phyloP scores from a whole-genome alignment of 2,888 invertebrate species.

The Cryptocephalus moraei region DNA sequence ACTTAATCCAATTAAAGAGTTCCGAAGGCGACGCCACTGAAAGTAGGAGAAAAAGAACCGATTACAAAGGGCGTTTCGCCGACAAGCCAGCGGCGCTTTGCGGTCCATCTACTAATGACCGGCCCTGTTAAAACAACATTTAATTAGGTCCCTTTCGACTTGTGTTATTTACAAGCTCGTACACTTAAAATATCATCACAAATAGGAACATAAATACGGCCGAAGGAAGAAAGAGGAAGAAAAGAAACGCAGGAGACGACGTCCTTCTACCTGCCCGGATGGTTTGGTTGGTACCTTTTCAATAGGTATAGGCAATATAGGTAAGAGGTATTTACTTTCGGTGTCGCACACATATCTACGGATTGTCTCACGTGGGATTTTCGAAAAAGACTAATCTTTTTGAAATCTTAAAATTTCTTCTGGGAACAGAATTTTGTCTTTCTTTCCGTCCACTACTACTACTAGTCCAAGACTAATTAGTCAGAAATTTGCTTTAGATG shows the following conservation, averaged over 20 bases:
- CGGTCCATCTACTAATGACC: slow-evolving; percentile 36
- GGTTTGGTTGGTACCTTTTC: slow-evolving; percentile 8
- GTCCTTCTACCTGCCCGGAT: slow-evolving; percentile 8
- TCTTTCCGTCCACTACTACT: too few relatives aligned
- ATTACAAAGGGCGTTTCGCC: slow-evolving; percentile 2
- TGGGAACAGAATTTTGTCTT: too few relatives aligned
- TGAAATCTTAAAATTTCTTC: too few relatives aligned
- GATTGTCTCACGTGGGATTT: too few relatives aligned
- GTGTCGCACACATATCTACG: slow-evolving; percentile 5
- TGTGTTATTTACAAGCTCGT: slow-evolving; percentile 26
- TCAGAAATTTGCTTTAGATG: too few relatives aligned
- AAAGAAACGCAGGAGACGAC: too few relatives aligned
- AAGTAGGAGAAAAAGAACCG: too few relatives aligned
- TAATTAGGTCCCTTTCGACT: slow-evolving; percentile 34
- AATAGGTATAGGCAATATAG: too few relatives aligned
- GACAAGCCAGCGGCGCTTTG: slow-evolving; percentile 26
- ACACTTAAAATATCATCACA: slow-evolving; percentile 26
- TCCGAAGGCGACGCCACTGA: too few relatives aligned
- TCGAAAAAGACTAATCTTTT: too few relatives aligned
- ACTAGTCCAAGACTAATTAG: too few relatives aligned
- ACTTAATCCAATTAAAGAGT: too few relatives aligned
- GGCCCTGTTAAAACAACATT: slow-evolving; percentile 36
- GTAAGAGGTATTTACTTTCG: slow-evolving; percentile 14
- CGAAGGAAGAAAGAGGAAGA: slow-evolving; percentile 5
- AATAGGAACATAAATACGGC: slow-evolving; percentile 18